Evolutionary conservation across 37 sponge, comb jelly and placozoan genomes (phyloP), one percentile per base, ranked within the genome.

Genomic region (Diacarnus erythraeanus): DNA sequence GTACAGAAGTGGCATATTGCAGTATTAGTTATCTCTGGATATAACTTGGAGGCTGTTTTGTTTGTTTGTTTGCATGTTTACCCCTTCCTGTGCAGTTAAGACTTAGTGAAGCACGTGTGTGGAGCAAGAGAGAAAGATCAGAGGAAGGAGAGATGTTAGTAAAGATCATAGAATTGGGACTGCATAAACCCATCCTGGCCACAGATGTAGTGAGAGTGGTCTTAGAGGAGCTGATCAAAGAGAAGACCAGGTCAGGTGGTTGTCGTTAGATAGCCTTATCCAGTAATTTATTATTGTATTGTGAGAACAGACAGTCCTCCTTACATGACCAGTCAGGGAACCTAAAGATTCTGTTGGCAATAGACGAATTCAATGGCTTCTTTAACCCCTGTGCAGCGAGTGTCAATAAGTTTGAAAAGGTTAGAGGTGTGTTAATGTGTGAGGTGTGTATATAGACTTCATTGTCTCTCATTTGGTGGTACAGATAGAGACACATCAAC

Each of bases 131-230:
- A 75, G 92, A 86, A 22, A 42, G 37, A 0, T 83, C 84, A 15
- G 43, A 23, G 9, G 51, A 60, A 30, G 88, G 84, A 5, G 84
- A 83, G 2, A 54, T 42, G 0, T 22, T 91, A 38, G 33, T 18
- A 2, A 87, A 83, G 69, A 80, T 87, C 40, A 79, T 91, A 59
- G 92, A 91, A 22, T 34, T 80, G 81, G 92, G 92, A 5, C 75
- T 91, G 6, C 36, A 83, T 31, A 87, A 87, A 38, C 88, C 92
- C 38, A 37, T 30, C 25, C 23, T 91, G 4, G 88, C 92, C 40
- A 87, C 92, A 27, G 88, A 84, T 21, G 39, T 91, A 25, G 78
- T 80, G 3, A 63, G 59, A 20, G 84, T 72, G 42, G 77, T 87
- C 17, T 41, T 91, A 27, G 47, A 87, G 43, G 88, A 87, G 64